These are phyloP conservation scores for Euwallacea fornicatus DNA, from an alignment of 1,140 invertebrate genomes.

Conservation along the genomic window DNA sequence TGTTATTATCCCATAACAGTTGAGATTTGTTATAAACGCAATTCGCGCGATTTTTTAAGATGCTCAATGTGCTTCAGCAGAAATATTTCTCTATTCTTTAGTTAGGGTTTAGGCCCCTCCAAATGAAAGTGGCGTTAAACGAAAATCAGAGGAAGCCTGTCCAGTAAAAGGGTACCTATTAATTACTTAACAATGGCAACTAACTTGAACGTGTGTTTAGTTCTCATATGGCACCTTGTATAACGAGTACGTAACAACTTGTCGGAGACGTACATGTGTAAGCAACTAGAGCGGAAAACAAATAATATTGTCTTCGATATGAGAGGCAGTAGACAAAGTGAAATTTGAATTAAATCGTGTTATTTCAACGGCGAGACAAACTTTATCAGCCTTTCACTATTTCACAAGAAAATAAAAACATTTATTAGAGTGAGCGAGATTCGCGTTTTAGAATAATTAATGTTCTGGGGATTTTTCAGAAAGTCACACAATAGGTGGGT, in stretches of 20 bases:
- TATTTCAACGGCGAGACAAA: conserved; percentile 14
- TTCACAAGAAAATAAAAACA: conserved; percentile 20
- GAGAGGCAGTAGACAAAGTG: conserved; percentile 11
- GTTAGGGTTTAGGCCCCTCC: not conserved
- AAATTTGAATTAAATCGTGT: conserved; percentile 27
- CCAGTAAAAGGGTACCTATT: not conserved
- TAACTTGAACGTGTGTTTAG: conserved; percentile 2
- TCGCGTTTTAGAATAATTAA: conserved; percentile 1
- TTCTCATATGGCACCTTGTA: conserved; percentile 21
- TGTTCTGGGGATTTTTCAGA: conserved; percentile 2
- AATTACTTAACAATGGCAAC: conserved; percentile 7
- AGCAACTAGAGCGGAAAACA: conserved; percentile 25
- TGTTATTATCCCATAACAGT: not conserved
- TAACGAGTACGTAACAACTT: conserved; percentile 20
- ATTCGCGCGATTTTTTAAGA: not conserved
- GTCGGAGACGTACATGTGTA: conserved; percentile 2
- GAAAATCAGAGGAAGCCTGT: not conserved
- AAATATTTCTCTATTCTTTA: no score
- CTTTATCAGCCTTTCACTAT: conserved; percentile 25
- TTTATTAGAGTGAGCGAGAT: not conserved
- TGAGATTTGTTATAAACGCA: not conserved
- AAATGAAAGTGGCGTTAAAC: conserved; percentile 1
- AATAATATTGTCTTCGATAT: conserved; percentile 26
- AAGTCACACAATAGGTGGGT: no score
- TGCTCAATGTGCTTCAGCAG: no score